phyloP scores from a whole-genome alignment of 2,797 vertebrate genomes.

The Ptychadena robeensis region DNA sequence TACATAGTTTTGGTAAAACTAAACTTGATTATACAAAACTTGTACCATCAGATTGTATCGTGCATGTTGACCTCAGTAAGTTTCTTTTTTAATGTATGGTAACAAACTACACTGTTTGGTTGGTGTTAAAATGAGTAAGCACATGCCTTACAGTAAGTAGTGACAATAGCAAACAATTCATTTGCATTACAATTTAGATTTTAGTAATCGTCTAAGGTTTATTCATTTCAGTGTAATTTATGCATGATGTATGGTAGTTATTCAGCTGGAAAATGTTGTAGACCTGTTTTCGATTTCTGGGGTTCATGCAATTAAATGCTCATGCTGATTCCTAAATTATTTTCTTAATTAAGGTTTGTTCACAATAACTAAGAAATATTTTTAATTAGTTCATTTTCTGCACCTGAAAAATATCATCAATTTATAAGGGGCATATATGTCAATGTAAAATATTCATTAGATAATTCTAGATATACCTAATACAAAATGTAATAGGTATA shows the following conservation, averaged over 20 bases:
- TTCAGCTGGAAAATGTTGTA: slow-evolving; percentile 37
- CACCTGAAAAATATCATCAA: not conserved
- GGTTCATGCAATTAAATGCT: slow-evolving; percentile 27
- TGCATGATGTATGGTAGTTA: slow-evolving; percentile 25
- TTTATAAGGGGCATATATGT: too few species aligned
- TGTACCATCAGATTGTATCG: too few species aligned
- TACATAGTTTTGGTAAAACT: too few species aligned
- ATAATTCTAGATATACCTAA: too few species aligned
- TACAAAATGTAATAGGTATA: too few species aligned
- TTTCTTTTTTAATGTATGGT: too few species aligned
- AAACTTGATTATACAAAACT: too few species aligned
- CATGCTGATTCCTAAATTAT: slow-evolving; percentile 11
- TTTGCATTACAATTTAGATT: slow-evolving; percentile 16
- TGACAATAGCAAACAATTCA: slow-evolving; percentile 1
- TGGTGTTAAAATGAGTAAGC: too few species aligned
- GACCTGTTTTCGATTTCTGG: not conserved
- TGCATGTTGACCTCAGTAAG: too few species aligned
- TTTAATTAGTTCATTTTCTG: not conserved
- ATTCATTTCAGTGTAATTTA: slow-evolving; percentile 39
- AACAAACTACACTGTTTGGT: too few species aligned
- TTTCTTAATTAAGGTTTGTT: slow-evolving; percentile 30
- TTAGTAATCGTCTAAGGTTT: slow-evolving; percentile 3
- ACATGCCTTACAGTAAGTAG: too few species aligned
- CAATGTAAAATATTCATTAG: too few species aligned
- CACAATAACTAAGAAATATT: slow-evolving; percentile 1